Percentiles rank a stretch among this genome's conserved stretches.
Evolutionary conservation across 2,113 vertebrate genomes (phyloP).

Genomic region (Prietella phreatophila): DNA sequence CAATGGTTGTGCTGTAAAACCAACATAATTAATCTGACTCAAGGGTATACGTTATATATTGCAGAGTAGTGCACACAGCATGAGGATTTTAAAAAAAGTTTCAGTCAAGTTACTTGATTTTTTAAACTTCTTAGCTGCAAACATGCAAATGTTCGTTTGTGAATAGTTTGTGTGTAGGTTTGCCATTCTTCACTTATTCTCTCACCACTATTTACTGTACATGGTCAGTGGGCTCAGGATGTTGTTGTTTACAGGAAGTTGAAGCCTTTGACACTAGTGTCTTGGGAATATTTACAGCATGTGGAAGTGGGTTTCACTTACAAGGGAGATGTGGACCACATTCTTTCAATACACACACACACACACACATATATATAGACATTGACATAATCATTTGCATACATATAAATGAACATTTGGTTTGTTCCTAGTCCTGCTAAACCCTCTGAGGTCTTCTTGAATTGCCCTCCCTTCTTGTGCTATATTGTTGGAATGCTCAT

Average conservation of each 20-base stretch:
- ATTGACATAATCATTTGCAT: not conserved
- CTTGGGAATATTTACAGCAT: not conserved
- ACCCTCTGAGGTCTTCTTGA: not conserved
- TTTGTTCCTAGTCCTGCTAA: not conserved
- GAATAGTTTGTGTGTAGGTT: not conserved
- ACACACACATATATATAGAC: not conserved
- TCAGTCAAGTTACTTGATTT: not conserved
- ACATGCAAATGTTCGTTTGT: not conserved
- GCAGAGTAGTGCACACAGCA: not conserved
- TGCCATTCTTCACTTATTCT: not conserved
- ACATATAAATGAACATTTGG: not conserved
- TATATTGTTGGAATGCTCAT: constrained; percentile 5
- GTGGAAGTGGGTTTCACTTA: not conserved
- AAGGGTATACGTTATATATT: not conserved
- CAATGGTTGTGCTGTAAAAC: not conserved
- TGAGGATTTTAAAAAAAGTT: not conserved
- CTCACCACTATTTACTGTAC: not conserved
- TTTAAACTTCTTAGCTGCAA: not conserved
- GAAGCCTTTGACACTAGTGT: not conserved
- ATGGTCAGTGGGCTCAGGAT: not conserved
- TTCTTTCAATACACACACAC: not conserved
- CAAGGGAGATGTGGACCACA: not conserved
- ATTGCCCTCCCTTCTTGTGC: not conserved
- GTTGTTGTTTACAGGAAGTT: constrained; percentile 15
- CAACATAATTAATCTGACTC: not conserved